Conservation (phyloP, 2,888 invertebrate genomes). For the Eutolmus rufibarbis region DNA sequence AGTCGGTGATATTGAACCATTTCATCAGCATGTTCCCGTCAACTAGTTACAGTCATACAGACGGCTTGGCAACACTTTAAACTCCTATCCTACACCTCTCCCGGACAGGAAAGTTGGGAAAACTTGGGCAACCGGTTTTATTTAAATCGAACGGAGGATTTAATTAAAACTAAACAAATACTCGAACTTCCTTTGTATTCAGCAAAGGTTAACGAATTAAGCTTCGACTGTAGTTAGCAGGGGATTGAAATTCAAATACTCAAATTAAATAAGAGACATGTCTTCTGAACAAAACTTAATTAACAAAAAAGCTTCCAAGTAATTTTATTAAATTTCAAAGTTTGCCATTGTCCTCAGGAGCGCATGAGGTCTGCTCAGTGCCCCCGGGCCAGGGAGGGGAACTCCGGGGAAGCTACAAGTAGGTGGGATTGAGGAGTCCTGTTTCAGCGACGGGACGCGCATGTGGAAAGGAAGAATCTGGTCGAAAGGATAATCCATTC, state of each 20-base stretch:
- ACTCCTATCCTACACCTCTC: not conserved
- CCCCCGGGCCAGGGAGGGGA: not conserved
- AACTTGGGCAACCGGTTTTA: not conserved
- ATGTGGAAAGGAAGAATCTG: not conserved
- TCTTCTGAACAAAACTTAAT: conserved; percentile 1
- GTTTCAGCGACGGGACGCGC: not conserved
- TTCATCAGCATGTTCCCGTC: not conserved
- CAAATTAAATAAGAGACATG: conserved; percentile 3
- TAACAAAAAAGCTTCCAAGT: conserved; percentile 10
- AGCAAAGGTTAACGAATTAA: not conserved
- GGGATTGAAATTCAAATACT: not conserved
- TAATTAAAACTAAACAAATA: not conserved
- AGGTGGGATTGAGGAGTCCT: not conserved
- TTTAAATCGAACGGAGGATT: not conserved
- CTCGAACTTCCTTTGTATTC: not conserved
- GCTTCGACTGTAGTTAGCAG: not conserved
- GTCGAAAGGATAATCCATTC: not conserved
- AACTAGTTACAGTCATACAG: not conserved
- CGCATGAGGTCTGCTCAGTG: not conserved
- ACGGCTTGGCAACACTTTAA: not conserved
- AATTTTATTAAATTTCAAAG: conserved; percentile 29
- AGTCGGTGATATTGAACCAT: not conserved
- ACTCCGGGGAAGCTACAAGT: not conserved
- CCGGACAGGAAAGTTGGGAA: not conserved
- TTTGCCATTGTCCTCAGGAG: not conserved